These are phyloP conservation scores for Metopolophium dirhodum DNA, from an alignment of 1,140 invertebrate genomes.

Conservation along the genomic window DNA sequence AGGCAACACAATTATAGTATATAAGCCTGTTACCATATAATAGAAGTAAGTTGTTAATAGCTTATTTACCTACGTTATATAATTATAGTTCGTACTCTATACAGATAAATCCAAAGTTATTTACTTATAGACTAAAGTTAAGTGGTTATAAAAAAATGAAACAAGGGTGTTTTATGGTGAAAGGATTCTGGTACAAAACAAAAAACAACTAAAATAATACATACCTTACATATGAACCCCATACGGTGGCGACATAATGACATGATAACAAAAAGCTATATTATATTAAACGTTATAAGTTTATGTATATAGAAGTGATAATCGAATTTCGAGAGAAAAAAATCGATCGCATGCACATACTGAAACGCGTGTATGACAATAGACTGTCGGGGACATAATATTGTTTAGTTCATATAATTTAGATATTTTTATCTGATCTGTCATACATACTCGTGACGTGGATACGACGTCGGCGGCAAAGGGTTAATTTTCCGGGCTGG, in stretches of 20 bases:
- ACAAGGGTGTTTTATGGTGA: background rate
- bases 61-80: background rate
- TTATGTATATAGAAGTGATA: background rate
- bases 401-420: constrained; percentile 34
- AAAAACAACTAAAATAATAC: too few relatives aligned
- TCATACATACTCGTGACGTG: constrained; percentile 34
- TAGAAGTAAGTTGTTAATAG: constrained; percentile 22
- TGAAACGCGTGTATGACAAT: background rate
- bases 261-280: background rate
- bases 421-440: constrained; percentile 53
- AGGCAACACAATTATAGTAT: background rate
- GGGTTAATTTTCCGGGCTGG: constrained; percentile 51
- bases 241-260: too few relatives aligned
- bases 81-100: background rate
- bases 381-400: background rate
- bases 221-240: too few relatives aligned
- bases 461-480: constrained; percentile 50
- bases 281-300: background rate
- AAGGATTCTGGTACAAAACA: background rate
- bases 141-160: background rate
- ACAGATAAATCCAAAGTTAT: background rate
- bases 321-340: background rate
- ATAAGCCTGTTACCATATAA: background rate
- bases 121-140: background rate
- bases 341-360: background rate